A percentile compares a stretch with the other conserved stretches of the same genome.
Conservation (phyloP, 2,888 invertebrate genomes). For the Branchellion lobata region DNA sequence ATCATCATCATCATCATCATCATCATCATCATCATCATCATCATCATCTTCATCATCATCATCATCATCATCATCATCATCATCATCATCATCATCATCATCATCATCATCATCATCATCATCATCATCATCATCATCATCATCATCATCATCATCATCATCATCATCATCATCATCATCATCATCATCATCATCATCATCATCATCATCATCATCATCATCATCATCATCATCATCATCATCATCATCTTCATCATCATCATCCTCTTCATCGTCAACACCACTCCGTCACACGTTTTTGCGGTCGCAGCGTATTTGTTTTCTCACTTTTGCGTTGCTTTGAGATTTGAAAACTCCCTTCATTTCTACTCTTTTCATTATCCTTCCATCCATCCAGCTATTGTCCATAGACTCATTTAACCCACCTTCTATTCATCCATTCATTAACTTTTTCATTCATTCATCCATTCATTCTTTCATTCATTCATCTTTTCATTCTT, state of each 20-base stretch:
- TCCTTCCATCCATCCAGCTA: too few relatives aligned
- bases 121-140: slow-evolving; percentile 30
- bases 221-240: slow-evolving; percentile 29
- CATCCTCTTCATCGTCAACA: neutral
- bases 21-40: slow-evolving; percentile 46
- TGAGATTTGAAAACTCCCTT: neutral
- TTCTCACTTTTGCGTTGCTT: neutral
- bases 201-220: slow-evolving; percentile 32
- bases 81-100: slow-evolving; percentile 29
- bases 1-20: slow-evolving; percentile 47
- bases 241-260: slow-evolving; percentile 11
- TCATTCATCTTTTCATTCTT: too few relatives aligned
- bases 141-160: slow-evolving; percentile 4
- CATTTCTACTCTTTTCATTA: neutral
- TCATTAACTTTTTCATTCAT: too few relatives aligned
- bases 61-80: slow-evolving; percentile 26
- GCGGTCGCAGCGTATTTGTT: neutral
- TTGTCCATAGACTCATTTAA: too few relatives aligned
- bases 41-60: slow-evolving; percentile 33
- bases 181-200: neutral
- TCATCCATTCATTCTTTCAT: too few relatives aligned
- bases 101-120: neutral
- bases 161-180: slow-evolving; percentile 9
- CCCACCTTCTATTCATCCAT: too few relatives aligned
- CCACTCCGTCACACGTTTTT: neutral